Evolutionary conservation across 2,113 vertebrate species (phyloP), one percentile per base, ranked within the genome.

Genomic region (Azemiops feae): DNA sequence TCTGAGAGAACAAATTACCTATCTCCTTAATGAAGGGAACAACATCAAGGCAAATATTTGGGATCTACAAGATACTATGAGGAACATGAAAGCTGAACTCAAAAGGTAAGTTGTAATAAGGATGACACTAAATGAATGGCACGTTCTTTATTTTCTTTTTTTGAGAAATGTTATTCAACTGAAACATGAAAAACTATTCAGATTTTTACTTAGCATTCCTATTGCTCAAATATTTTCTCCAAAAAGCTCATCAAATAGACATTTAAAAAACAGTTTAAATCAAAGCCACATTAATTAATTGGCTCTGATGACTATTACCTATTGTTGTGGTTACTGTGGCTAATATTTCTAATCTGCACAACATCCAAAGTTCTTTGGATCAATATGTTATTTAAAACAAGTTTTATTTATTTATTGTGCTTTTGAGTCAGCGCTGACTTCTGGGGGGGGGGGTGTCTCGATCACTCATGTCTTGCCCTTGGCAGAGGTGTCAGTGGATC

Each of bases 1-100:
- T 23, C 53, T 93, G 60, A 88, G 90, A 85, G 53, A 93, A 25
- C 93, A 93, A 93, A 55, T 93, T 69, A 88, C 88, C 52, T 57
- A 54, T 39, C 60, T 93, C 4, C 43, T 74, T 57, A 91, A 85
- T 55, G 93, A 93, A 93, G 86, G 90, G 22, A 91, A 93, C 39
- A 91, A 45, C 64, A 91, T 93, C 86, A 91, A 85, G 64, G 52
- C 93, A 85, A 91, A 55, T 55, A 89, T 93, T 85, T 81, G 60
- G 45, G 86, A 91, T 45, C n/a, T 93, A 12, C 86, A 93, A 34
- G 87, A 22, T 58, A 5, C 18, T 50, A 53, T 16, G 60, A 93
- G 45, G 52, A 91, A 20, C 53, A 93, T 89, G 86, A 81, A 93
- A 74, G 90, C 85, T 8, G 86, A 93, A 53, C 86, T 93, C 39